Conservation (phyloP, 2,797 vertebrate genomes). For the Crocidura indochinensis region DNA sequence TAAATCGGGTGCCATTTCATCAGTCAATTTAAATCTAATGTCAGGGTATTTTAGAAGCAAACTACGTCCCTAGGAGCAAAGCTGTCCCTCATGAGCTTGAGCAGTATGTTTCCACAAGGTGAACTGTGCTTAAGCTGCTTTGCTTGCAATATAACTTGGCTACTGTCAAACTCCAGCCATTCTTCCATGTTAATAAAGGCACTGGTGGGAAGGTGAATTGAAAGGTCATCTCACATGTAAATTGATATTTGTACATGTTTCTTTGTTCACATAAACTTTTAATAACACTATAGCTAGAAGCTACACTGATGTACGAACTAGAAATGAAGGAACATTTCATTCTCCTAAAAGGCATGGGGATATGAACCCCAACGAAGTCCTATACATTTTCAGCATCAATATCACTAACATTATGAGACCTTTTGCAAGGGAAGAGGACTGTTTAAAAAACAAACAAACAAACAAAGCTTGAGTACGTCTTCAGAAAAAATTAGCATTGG, state of each 20-base stretch:
- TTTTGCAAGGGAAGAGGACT: neutral
- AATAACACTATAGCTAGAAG: neutral
- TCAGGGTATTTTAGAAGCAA: constrained; percentile 65
- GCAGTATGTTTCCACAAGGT: constrained; percentile 56
- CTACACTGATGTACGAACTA: neutral
- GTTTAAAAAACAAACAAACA: neutral
- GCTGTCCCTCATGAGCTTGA: constrained; percentile 8
- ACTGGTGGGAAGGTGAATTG: neutral
- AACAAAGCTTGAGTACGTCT: neutral
- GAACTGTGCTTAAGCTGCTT: constrained; percentile 61
- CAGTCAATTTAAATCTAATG: constrained; percentile 69
- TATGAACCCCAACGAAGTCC: neutral
- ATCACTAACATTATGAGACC: neutral
- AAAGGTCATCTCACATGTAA: constrained; percentile 11
- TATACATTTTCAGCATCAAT: constrained; percentile 23
- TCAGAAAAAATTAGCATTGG: neutral
- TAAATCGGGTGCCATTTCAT: constrained; percentile 62
- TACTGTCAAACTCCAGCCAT: constrained; percentile 64
- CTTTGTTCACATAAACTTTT: constrained; percentile 1
- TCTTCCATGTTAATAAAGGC: constrained; percentile 58
- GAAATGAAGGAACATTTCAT: constrained; percentile 29
- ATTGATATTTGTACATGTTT: neutral
- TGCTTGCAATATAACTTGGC: constrained; percentile 60
- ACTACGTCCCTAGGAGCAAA: constrained; percentile 59
- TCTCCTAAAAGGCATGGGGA: neutral